Conservation (phyloP, 2,797 vertebrate genomes). For the Sciurus vulgaris region DNA sequence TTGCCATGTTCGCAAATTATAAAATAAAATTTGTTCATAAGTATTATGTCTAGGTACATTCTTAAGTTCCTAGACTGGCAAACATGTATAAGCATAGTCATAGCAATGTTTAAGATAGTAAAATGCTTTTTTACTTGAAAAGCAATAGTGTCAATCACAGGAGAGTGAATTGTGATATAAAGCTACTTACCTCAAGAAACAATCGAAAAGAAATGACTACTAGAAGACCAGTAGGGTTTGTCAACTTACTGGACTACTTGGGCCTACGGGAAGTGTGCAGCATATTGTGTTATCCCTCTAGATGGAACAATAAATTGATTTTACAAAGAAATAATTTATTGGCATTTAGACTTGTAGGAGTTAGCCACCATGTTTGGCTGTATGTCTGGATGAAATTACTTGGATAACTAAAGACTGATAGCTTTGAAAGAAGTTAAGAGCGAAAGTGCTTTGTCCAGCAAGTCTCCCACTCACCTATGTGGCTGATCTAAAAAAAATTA, state of each 20-base stretch:
- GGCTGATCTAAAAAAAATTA: neutral
- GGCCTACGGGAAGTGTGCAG: neutral
- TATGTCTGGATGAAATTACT: neutral
- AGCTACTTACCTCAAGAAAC: neutral
- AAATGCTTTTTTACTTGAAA: neutral
- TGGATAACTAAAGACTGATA: neutral
- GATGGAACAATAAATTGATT: neutral
- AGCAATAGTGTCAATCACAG: neutral
- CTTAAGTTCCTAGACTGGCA: neutral
- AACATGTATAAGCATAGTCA: neutral
- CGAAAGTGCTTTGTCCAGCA: neutral
- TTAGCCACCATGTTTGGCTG: neutral
- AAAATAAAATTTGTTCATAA: neutral
- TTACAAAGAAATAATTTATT: neutral
- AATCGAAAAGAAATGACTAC: neutral
- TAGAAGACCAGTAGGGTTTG: neutral
- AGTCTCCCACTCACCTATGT: neutral
- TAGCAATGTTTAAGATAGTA: neutral
- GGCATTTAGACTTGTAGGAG: neutral
- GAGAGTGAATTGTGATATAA: neutral
- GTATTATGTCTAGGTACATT: neutral
- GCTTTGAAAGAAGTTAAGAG: neutral
- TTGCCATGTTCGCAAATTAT: neutral
- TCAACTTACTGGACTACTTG: neutral
- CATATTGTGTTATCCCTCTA: neutral